phyloP scores from a whole-genome alignment of 2,888 invertebrate species.

The Tiliacea citrago region DNA sequence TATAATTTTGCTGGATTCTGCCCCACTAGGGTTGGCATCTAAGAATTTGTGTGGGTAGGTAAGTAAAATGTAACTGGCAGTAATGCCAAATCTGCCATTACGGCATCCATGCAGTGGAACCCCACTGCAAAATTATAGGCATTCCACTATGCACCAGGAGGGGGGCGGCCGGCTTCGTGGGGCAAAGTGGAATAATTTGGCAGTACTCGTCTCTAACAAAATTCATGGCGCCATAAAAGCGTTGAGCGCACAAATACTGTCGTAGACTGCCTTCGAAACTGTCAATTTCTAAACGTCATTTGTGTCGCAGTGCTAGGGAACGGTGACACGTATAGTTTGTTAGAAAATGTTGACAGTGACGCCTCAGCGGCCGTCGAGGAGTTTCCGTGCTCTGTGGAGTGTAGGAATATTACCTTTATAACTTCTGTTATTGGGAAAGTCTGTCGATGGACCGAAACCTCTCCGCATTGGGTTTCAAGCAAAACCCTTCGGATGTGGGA shows the following conservation, averaged over 20 bases:
- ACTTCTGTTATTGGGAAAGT: slow-evolving; percentile 28
- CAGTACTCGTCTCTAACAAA: not conserved
- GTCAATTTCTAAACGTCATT: not conserved
- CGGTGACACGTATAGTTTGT: not conserved
- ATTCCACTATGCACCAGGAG: too few relatives aligned
- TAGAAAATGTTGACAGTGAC: not conserved
- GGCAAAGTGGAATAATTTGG: too few relatives aligned
- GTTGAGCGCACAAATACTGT: not conserved
- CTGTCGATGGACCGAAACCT: slow-evolving; percentile 9
- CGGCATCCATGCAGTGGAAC: too few relatives aligned
- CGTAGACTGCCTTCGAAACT: not conserved
- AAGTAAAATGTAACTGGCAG: too few relatives aligned
- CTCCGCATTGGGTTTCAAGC: slow-evolving; percentile 23
- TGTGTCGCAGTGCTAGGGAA: not conserved
- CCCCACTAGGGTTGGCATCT: too few relatives aligned
- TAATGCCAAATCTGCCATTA: too few relatives aligned
- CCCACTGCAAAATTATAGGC: too few relatives aligned
- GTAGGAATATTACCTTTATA: slow-evolving; percentile 4
- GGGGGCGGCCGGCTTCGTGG: too few relatives aligned
- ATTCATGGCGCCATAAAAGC: not conserved
- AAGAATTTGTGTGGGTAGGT: too few relatives aligned
- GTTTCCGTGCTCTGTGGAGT: not conserved
- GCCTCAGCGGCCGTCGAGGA: too few relatives aligned
- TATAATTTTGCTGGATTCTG: too few relatives aligned
- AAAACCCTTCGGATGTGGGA: slow-evolving; percentile 19